phyloP scores from a whole-genome alignment of 2,113 vertebrate genomes.

The Carassius auratus region DNA sequence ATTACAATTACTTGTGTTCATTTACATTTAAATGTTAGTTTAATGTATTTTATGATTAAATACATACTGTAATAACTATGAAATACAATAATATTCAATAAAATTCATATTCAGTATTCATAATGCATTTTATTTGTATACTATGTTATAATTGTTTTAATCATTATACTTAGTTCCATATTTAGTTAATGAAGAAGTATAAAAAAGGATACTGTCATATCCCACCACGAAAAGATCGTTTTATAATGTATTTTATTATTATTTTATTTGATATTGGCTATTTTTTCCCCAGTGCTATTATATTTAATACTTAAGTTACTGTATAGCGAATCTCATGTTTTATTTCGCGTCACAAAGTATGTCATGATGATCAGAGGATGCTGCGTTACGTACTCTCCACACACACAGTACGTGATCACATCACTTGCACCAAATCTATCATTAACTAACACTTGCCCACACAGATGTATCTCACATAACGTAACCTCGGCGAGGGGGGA shows the following conservation, averaged over 20 bases:
- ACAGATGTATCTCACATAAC: background rate
- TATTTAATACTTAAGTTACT: background rate
- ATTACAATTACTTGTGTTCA: too few species aligned
- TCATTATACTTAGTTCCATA: too few species aligned
- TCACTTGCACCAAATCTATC: constrained; percentile 31
- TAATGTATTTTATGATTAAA: background rate
- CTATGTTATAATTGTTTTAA: too few species aligned
- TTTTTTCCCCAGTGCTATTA: background rate
- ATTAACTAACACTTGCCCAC: constrained; percentile 17
- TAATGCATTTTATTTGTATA: background rate
- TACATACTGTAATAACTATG: background rate
- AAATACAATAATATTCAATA: background rate
- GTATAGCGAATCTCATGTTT: background rate
- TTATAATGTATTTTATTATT: too few species aligned
- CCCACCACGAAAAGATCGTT: background rate
- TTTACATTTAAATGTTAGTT: background rate
- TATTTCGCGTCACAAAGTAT: constrained; percentile 7
- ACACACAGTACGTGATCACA: constrained; percentile 31
- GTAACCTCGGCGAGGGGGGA: background rate
- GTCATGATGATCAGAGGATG: constrained; percentile 27
- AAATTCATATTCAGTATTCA: background rate
- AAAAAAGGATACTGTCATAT: background rate
- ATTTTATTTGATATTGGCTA: background rate
- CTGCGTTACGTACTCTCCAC: constrained; percentile 36
- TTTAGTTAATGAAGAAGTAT: background rate